Conservation (phyloP, 2,113 vertebrate genomes). For the Pygoscelis antarcticus region DNA sequence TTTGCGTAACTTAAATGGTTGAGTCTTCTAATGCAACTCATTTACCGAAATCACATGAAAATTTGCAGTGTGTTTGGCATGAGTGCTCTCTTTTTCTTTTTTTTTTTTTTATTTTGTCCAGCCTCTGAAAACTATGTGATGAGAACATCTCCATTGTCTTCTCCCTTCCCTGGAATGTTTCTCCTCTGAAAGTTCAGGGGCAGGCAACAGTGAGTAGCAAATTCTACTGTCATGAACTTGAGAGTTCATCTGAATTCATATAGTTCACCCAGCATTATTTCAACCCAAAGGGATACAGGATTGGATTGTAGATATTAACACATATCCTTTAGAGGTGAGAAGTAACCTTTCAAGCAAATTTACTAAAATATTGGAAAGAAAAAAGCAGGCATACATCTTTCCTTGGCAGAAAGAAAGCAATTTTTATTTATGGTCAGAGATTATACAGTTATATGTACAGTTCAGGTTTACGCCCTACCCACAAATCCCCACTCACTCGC, state of each 20-base stretch:
- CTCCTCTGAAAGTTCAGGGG: not conserved
- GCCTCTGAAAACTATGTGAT: not conserved
- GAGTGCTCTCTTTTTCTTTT: not conserved
- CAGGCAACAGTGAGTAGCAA: not conserved
- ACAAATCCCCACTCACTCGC: not conserved
- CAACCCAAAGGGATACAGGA: not conserved
- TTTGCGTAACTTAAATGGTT: not conserved
- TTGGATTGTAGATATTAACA: not conserved
- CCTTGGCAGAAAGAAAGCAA: not conserved
- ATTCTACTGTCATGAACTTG: not conserved
- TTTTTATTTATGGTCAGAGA: not conserved
- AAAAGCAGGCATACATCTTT: not conserved
- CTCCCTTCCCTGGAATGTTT: not conserved
- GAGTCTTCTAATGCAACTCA: slow-evolving; percentile 2
- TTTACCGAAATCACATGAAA: slow-evolving; percentile 18
- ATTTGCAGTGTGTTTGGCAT: not conserved
- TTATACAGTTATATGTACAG: not conserved
- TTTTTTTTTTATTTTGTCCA: not conserved
- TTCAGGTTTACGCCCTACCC: not conserved
- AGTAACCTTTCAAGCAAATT: not conserved
- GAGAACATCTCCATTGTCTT: not conserved
- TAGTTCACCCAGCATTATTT: not conserved
- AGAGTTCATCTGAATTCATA: not conserved
- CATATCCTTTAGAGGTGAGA: not conserved
- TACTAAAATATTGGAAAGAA: not conserved